Evolutionary conservation across 2,797 vertebrate species (phyloP).

Genomic region (Pangasius sanitwongsei): DNA sequence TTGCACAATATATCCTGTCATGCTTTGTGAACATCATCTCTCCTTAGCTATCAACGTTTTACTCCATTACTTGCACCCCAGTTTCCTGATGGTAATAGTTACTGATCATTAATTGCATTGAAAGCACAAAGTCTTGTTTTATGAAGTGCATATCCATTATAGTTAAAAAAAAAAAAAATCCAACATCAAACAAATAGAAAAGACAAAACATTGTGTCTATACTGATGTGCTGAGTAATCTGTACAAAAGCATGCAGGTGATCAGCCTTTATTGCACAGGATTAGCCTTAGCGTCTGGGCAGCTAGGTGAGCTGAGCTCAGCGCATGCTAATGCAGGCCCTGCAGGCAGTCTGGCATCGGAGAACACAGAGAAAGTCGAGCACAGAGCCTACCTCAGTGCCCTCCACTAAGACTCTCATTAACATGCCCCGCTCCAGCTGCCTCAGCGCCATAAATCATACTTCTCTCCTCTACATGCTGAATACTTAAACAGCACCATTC

Average conservation of each 20-base stretch:
- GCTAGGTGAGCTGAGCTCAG: constrained; percentile 14
- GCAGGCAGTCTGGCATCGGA: constrained; percentile 31
- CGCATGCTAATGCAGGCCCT: constrained; percentile 38
- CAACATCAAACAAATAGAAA: background rate
- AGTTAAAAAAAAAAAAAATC: background rate
- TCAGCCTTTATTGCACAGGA: constrained; percentile 25
- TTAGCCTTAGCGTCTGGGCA: constrained; percentile 16
- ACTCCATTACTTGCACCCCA: constrained; percentile 6
- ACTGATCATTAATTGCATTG: constrained; percentile 25
- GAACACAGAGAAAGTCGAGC: constrained; percentile 31
- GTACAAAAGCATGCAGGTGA: constrained; percentile 18
- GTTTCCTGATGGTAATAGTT: background rate
- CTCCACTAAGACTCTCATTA: constrained; percentile 53
- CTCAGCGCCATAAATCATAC: constrained; percentile 57
- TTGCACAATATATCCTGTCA: background rate
- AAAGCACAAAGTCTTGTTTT: constrained; percentile 18
- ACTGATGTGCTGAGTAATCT: background rate
- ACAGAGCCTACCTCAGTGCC: constrained; percentile 53
- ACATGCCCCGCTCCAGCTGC: constrained; percentile 47
- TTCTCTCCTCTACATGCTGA: constrained; percentile 44
- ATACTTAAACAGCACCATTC: constrained; percentile 53
- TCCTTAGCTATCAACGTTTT: background rate
- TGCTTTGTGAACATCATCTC: constrained; percentile 12
- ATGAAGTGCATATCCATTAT: background rate
- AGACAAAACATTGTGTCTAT: background rate